Evolutionary conservation across 2,888 invertebrate genomes (phyloP).

Genomic region (Amiota communis): DNA sequence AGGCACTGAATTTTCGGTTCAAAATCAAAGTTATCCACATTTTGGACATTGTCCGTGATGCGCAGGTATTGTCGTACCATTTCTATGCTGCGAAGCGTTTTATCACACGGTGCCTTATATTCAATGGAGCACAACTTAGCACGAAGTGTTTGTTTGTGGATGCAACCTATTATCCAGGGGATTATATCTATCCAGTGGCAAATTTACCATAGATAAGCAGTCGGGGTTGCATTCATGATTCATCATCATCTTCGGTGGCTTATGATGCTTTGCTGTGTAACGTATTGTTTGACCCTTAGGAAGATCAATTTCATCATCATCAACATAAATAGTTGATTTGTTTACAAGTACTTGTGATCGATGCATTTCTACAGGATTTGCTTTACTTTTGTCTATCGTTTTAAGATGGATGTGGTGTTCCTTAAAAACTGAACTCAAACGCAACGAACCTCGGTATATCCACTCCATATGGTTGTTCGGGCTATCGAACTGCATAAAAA

Average conservation of each 20-base stretch:
- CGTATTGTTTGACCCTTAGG: conserved; percentile 76
- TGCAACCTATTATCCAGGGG: conserved; percentile 87
- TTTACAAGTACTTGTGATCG: conserved; percentile 69
- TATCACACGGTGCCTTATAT: conserved; percentile 89
- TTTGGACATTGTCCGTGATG: conserved; percentile 80
- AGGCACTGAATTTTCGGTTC: conserved; percentile 85
- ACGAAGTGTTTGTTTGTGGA: conserved; percentile 70
- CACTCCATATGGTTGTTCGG: conserved; percentile 87
- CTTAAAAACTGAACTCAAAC: conserved; percentile 77
- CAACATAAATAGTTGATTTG: conserved; percentile 72
- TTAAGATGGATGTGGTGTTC: conserved; percentile 71
- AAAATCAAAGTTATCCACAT: conserved; percentile 94
- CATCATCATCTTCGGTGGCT: conserved; percentile 74
- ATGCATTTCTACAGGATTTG: too few species aligned
- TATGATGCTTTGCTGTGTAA: conserved; percentile 81
- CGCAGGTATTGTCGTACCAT: conserved; percentile 86
- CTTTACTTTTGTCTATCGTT: conserved; percentile 47
- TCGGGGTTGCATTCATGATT: conserved; percentile 59
- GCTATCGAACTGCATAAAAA: conserved; percentile 86
- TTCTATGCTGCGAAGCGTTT: conserved; percentile 80
- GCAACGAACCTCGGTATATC: conserved; percentile 95
- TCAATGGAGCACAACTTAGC: conserved; percentile 71
- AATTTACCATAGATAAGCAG: conserved; percentile 75
- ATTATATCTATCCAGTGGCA: conserved; percentile 81
- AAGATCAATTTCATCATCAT: conserved; percentile 70